A percentile compares a stretch with the other conserved stretches of the same genome.
Conservation (phyloP, 2,113 vertebrate species). For the Petromus typicus region DNA sequence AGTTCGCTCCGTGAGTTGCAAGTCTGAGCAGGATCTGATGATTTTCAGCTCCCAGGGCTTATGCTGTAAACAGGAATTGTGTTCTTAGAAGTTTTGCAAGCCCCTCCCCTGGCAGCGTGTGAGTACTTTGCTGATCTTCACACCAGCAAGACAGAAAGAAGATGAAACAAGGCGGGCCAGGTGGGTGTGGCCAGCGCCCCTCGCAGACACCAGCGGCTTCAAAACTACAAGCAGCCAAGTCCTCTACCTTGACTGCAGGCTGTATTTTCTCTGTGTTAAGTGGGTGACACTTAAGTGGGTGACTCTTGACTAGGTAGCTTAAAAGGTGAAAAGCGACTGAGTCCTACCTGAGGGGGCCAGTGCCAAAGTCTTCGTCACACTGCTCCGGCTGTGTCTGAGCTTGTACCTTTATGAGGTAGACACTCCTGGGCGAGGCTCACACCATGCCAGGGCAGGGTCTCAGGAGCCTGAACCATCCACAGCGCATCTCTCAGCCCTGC, state of each 20-base stretch:
- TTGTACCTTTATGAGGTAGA: neutral
- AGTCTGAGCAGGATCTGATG: conserved; percentile 52
- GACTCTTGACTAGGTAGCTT: neutral
- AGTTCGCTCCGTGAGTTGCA: neutral
- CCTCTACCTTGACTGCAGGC: neutral
- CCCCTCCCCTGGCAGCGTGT: neutral
- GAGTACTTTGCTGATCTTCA: neutral
- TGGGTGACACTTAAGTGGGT: neutral
- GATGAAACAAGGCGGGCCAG: neutral
- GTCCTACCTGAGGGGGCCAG: neutral
- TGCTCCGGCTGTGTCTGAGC: neutral
- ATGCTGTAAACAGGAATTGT: conserved; percentile 54
- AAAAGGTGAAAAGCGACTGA: neutral
- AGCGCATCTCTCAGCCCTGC: neutral
- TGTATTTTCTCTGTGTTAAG: neutral
- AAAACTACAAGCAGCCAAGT: neutral
- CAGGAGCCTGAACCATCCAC: neutral
- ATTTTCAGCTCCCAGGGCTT: conserved; percentile 22
- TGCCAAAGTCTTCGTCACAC: neutral
- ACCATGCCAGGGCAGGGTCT: neutral
- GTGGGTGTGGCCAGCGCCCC: neutral
- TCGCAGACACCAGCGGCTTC: neutral
- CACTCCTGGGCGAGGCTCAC: neutral
- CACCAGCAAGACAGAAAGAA: neutral
- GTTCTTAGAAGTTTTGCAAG: neutral